Percentiles rank a stretch among this genome's conserved stretches.
These are phyloP conservation scores for Zaprionus camerounensis DNA, from an alignment of 1,140 invertebrate species.

Conservation along the genomic window DNA sequence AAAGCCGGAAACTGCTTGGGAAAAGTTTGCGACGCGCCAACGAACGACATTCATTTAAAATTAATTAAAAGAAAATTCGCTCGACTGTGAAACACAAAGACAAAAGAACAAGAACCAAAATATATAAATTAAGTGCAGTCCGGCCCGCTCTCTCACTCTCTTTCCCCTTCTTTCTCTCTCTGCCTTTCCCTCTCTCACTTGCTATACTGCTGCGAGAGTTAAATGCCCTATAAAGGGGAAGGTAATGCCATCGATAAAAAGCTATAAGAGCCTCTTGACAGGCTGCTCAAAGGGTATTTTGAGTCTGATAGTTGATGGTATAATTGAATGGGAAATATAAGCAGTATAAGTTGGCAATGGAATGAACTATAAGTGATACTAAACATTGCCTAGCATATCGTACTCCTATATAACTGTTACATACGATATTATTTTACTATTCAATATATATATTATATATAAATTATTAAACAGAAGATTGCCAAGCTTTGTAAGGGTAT, in stretches of 20 bases:
- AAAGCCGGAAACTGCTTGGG: conserved; percentile 58
- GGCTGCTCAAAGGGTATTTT: not conserved
- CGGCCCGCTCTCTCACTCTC: not conserved
- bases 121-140: conserved; percentile 43
- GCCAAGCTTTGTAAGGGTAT: conserved; percentile 24
- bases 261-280: not conserved
- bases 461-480: conserved; percentile 26
- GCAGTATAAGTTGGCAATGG: not conserved
- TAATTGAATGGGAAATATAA: not conserved
- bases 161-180: not conserved
- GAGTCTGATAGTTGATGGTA: not conserved
- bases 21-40: conserved; percentile 76
- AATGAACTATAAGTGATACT: too few species aligned
- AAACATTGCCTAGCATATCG: too few species aligned
- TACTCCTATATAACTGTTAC: too few species aligned
- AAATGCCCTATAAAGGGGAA: conserved; percentile 36
- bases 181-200: not conserved
- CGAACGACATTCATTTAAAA: conserved; percentile 81
- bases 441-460: too few species aligned
- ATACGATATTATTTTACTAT: too few species aligned
- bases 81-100: conserved; percentile 78
- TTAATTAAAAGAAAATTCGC: conserved; percentile 83
- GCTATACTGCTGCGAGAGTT: conserved; percentile 4
- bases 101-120: conserved; percentile 66
- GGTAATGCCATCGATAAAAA: not conserved